Evolutionary conservation across 1,140 invertebrate species (phyloP).

Genomic region (Pogonomyrmex barbatus): DNA sequence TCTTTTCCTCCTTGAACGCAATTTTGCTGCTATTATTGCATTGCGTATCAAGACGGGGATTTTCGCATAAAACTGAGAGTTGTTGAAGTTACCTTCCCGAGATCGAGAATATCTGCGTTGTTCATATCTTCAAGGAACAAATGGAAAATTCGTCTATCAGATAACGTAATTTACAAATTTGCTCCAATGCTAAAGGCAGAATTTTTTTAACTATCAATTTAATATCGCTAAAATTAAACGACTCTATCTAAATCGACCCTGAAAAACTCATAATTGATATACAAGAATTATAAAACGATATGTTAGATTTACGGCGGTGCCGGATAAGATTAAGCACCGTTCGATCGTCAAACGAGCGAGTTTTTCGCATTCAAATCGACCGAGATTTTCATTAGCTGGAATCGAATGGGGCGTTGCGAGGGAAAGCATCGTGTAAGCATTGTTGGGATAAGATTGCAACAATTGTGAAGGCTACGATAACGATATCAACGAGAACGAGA

Average conservation of each 20-base stretch:
- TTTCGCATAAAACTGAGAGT: slow-evolving; percentile 33
- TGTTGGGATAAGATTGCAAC: background rate
- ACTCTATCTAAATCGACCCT: background rate
- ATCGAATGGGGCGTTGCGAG: background rate
- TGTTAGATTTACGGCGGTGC: background rate
- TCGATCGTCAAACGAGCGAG: slow-evolving; percentile 5
- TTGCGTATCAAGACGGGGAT: background rate
- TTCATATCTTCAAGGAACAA: background rate
- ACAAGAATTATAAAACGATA: slow-evolving; percentile 23
- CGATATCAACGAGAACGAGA: slow-evolving; percentile 44
- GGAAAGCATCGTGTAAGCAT: background rate
- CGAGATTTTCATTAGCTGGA: background rate
- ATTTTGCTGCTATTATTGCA: slow-evolving; percentile 41
- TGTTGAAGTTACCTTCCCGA: slow-evolving; percentile 8
- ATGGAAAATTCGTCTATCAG: background rate
- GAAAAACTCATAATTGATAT: background rate
- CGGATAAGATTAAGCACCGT: slow-evolving; percentile 45
- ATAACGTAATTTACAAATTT: background rate
- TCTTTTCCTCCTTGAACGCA: slow-evolving; percentile 48
- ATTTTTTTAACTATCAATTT: slow-evolving; percentile 1
- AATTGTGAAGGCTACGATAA: slow-evolving; percentile 65
- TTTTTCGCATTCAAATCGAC: slow-evolving; percentile 3
- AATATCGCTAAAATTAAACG: slow-evolving; percentile 10
- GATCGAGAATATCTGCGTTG: background rate
- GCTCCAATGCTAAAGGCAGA: background rate